Percentiles rank a stretch among this genome's conserved stretches.
phyloP scores from a whole-genome alignment of 30 jellyfish, hydroid and myxozoan species.

The Turritopsis rubra region DNA sequence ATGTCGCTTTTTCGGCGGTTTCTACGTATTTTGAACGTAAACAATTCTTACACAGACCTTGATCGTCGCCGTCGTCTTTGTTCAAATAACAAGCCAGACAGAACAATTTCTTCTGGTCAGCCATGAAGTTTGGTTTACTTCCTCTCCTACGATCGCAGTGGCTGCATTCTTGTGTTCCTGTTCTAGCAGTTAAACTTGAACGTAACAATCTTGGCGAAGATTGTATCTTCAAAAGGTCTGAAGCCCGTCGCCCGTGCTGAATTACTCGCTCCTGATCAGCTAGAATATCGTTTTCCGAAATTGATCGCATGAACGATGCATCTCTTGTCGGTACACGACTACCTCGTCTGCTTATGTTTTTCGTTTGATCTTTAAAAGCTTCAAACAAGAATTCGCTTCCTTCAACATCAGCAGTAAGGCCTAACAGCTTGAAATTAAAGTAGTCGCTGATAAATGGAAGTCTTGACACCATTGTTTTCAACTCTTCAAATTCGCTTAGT shows the following conservation, averaged over 20 bases:
- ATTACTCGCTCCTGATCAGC: not conserved
- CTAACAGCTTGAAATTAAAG: slow-evolving; percentile 1
- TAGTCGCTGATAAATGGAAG: not conserved
- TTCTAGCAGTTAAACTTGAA: not conserved
- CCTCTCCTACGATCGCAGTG: slow-evolving; percentile 23
- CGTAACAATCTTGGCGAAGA: slow-evolving; percentile 5
- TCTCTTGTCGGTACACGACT: not conserved
- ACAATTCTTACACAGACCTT: slow-evolving; percentile 10
- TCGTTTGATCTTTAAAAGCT: not conserved
- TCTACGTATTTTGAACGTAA: not conserved
- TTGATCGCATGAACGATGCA: not conserved
- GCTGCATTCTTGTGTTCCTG: not conserved
- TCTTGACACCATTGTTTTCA: not conserved
- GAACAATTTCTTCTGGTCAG: not conserved
- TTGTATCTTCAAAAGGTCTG: not conserved
- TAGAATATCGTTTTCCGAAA: not conserved
- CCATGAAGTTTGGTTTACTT: not conserved
- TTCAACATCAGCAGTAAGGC: not conserved
- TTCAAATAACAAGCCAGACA: slow-evolving; percentile 17
- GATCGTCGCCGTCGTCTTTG: not conserved
- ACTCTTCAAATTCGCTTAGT: slow-evolving; percentile 10
- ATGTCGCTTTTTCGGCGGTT: not conserved
- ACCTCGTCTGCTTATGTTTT: not conserved
- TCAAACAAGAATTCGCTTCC: not conserved
- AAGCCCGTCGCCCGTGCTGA: slow-evolving; percentile 22